These are phyloP conservation scores for Lerema accius DNA, from an alignment of 1,140 invertebrate genomes.

Conservation along the genomic window DNA sequence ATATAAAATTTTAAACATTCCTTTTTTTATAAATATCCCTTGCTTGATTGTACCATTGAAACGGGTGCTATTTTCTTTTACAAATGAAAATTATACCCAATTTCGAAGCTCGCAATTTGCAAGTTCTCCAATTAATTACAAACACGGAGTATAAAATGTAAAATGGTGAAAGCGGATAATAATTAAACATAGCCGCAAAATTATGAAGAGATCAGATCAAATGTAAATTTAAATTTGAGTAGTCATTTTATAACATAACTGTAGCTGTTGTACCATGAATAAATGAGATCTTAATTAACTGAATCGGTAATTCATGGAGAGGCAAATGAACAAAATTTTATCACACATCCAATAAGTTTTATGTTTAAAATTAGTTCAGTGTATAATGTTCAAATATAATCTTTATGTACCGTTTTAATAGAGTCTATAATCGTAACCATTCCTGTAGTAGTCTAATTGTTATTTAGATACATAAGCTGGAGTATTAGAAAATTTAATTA, in stretches of 20 bases:
- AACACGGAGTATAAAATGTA: background rate
- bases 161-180: background rate
- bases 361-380: too few species aligned
- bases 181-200: background rate
- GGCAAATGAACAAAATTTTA: background rate
- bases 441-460: too few species aligned
- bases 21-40: too few species aligned
- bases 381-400: too few species aligned
- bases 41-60: background rate
- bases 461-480: too few species aligned
- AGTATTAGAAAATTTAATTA: too few species aligned
- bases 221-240: background rate
- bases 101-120: constrained; percentile 1
- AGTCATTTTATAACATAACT: background rate
- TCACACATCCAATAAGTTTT: too few species aligned
- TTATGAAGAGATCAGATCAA: background rate
- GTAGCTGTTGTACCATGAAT: background rate
- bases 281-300: background rate
- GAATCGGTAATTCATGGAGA: background rate
- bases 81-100: background rate
- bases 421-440: too few species aligned
- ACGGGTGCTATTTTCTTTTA: background rate
- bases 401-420: too few species aligned
- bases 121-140: background rate
- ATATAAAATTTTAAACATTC: too few species aligned